Base-by-base conservation (phyloP, 2,797 vertebrate species). In the Melanotaenia trifasciata region DNA sequence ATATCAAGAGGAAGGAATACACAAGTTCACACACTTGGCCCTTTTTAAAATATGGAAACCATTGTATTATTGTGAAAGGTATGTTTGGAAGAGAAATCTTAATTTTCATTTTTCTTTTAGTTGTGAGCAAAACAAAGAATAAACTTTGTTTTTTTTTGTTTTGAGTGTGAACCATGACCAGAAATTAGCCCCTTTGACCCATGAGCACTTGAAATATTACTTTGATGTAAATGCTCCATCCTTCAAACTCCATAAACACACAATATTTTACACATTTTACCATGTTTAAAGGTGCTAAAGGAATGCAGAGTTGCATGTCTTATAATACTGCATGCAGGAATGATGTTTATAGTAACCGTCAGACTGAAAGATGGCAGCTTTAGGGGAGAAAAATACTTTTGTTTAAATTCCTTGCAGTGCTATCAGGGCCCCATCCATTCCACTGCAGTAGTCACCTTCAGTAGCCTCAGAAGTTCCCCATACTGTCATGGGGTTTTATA, bases 311-410 rank as follows among this genome's bases (percentile, higher is more conserved):
- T 89, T 89, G 93, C 91, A 89, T 88, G 93, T 91, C 90, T 93
- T 87, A 90, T 90, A 93, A 93, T 90, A 90, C 91, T 80, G 90
- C 82, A 90, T 75, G 83, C 89, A 88, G 92, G 93, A 94, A 94
- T 92, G 92, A 88, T 96, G 95, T 96, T 96, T 96, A 95, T 93
- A 94, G 91, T 84, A 95, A 85, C 93, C 91, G 93, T 95, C 95
- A 95, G 89, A 66, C 92, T 95, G 94, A 96, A 94, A 94, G 94
- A 96, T 96, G 93, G 93, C 71, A 76, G 88, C 92, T 94, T 93
- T 93, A 89, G 92, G 86, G 76, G 81, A 81, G 57, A 94, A 94
- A 95, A 94, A 91, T 84, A 91, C 91, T 94, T 93, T 92, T 94
- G 94, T 95, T 95, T 95, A 95, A 94, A 92, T 94, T 94, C 92